A percentile compares a stretch with the other conserved stretches of the same genome.
phyloP scores from a whole-genome alignment of 2,797 vertebrate species.

The Paedocypris micromegethes region DNA sequence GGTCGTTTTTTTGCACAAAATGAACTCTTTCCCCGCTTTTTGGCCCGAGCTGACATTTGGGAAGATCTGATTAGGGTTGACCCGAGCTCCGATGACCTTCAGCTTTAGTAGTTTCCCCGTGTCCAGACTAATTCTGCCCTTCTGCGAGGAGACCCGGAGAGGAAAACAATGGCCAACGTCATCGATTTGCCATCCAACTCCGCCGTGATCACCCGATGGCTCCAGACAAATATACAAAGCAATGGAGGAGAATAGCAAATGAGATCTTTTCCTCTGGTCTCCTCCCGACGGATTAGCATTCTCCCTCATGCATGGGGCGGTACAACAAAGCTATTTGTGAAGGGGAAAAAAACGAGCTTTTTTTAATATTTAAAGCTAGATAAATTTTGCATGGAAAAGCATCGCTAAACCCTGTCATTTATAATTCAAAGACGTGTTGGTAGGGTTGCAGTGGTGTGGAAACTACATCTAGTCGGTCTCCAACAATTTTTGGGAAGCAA shows the following conservation, averaged over 20 bases:
- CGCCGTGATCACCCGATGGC: conserved; percentile 41
- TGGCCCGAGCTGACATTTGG: conserved; percentile 7
- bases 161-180: conserved; percentile 21
- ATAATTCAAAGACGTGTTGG: background rate
- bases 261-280: conserved; percentile 19
- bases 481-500: background rate
- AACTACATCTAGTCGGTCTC: background rate
- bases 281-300: conserved; percentile 10
- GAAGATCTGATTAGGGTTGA: conserved; percentile 30
- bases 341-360: background rate
- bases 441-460: background rate
- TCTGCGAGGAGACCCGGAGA: conserved; percentile 1
- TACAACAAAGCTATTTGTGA: conserved; percentile 31
- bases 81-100: conserved; percentile 34
- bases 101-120: conserved; percentile 6
- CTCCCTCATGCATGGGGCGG: conserved; percentile 5
- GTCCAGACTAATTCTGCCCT: conserved; percentile 32
- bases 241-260: conserved; percentile 36
- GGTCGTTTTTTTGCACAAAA: background rate
- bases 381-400: background rate
- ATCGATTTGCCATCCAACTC: conserved; percentile 42
- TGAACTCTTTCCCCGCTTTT: conserved; percentile 2
- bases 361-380: background rate
- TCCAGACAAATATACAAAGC: conserved; percentile 36
- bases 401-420: conserved; percentile 3